Percentiles rank a stretch among this genome's conserved stretches.
phyloP scores from a whole-genome alignment of 2,113 vertebrate species.

The Caranx ignobilis region DNA sequence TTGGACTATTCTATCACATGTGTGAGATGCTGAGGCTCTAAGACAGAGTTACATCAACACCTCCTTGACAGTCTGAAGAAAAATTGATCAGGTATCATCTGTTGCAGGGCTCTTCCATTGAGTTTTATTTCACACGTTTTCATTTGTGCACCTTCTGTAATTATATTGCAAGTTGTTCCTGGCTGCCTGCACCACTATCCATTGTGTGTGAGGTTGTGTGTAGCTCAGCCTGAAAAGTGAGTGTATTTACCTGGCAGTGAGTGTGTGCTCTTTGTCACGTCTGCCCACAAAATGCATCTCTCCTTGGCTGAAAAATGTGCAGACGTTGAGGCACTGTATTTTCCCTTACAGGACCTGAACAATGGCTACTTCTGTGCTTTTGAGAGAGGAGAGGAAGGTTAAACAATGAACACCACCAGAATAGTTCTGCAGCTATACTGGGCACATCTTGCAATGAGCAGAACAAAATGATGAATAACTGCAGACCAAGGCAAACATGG shows the following conservation, averaged over 20 bases:
- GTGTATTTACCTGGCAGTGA: constrained; percentile 3
- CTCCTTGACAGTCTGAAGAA: neutral
- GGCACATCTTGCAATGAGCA: constrained; percentile 14
- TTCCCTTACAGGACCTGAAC: neutral
- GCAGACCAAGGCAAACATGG: constrained; percentile 4
- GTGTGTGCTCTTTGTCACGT: constrained; percentile 33
- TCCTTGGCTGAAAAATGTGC: constrained; percentile 31
- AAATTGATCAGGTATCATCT: neutral
- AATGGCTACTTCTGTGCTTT: constrained; percentile 25
- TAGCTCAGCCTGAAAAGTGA: neutral
- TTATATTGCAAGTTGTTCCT: neutral
- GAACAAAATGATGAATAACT: constrained; percentile 26
- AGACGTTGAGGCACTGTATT: constrained; percentile 5
- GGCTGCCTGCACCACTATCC: neutral
- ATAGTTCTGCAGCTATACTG: neutral
- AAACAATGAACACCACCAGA: constrained; percentile 16
- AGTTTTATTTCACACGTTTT: constrained; percentile 18
- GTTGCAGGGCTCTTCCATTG: neutral
- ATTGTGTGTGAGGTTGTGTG: constrained; percentile 26
- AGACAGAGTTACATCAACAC: neutral
- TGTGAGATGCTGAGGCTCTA: neutral
- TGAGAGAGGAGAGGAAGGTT: neutral
- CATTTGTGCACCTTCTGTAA: neutral
- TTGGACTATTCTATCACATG: neutral
- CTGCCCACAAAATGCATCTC: constrained; percentile 3